Evolutionary conservation across 2,113 vertebrate species (phyloP).

Genomic region (Psittacus erithacus): DNA sequence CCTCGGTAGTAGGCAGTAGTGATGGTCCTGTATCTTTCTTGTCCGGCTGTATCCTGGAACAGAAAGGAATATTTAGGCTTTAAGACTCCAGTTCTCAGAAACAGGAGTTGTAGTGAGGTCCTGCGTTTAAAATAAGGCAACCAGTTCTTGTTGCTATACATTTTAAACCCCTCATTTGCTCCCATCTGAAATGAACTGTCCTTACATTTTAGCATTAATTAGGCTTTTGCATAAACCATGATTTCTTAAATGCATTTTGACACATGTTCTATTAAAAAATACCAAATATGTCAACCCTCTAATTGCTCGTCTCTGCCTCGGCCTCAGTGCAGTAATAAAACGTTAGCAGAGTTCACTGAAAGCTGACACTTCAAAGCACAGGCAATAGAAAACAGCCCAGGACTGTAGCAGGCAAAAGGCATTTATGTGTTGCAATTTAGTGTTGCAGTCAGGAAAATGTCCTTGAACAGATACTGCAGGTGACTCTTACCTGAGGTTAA

Average conservation of each 20-base stretch:
- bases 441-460: neutral
- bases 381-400: neutral
- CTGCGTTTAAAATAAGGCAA: neutral
- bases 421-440: neutral
- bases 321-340: neutral
- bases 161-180: conserved; percentile 12
- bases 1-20: conserved; percentile 98
- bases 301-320: conserved; percentile 39
- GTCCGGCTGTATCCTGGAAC: conserved; percentile 94
- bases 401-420: neutral
- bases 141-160: neutral
- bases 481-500: neutral
- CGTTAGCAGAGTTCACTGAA: conserved; percentile 21
- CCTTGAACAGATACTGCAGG: neutral
- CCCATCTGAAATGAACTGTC: neutral
- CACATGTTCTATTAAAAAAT: conserved; percentile 37
- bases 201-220: conserved; percentile 44
- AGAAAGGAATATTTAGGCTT: conserved; percentile 1
- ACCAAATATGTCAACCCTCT: conserved; percentile 30
- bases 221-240: conserved; percentile 6
- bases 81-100: neutral
- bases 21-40: conserved; percentile 96
- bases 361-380: conserved; percentile 34
- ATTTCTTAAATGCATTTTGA: conserved; percentile 53
- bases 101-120: neutral